Base-by-base conservation (phyloP, 2,113 vertebrate species). In the Abramis brama region DNA sequence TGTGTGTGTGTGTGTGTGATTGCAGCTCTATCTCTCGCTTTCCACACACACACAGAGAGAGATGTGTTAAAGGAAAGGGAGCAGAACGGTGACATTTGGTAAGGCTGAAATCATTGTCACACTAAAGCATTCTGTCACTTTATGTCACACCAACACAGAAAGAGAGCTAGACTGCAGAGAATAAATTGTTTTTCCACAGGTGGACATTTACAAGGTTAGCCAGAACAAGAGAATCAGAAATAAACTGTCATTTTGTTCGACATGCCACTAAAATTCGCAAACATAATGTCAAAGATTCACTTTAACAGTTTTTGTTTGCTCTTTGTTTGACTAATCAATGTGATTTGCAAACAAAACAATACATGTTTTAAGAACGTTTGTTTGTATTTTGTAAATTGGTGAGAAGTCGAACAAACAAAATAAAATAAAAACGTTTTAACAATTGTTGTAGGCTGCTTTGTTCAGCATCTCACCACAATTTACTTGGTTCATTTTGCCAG, bases 91-190 rank as follows among this genome's bases (percentile, higher is more conserved):
- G 79, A 68, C 79, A 82, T 82, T 68, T 52, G 30, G 7, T 62
- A 30, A 82, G 62, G 78, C 78, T 62, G 57, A 80, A 45, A 80
- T 80, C 78, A 80, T 27, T 62, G 59, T 80, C 78, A 80, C n/a
- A 80, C 59, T 80, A 64, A 80, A 30, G 43, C 59, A 33, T 82
- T 68, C 62, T 82, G 79, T 82, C 36, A 64, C 33, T 80, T 43
- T 27, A 43, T 64, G 59, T 45, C 59, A 80, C 79, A 80, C 57
- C 36, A 17, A 21, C 45, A 70, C n/a, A 52, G 62, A 59, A 36
- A 60, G 33, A 79, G 33, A 68, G 62, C 39, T 36, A 79, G 79
- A 78, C 75, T 57, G 75, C 50, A 36, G 50, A 57, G 75, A 78
- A 57, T 52, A 78, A 23, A 78, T 15, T 6, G 75, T 78, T 78